Evolutionary conservation across 2,797 vertebrate species (phyloP).

Genomic region (Sparus aurata): DNA sequence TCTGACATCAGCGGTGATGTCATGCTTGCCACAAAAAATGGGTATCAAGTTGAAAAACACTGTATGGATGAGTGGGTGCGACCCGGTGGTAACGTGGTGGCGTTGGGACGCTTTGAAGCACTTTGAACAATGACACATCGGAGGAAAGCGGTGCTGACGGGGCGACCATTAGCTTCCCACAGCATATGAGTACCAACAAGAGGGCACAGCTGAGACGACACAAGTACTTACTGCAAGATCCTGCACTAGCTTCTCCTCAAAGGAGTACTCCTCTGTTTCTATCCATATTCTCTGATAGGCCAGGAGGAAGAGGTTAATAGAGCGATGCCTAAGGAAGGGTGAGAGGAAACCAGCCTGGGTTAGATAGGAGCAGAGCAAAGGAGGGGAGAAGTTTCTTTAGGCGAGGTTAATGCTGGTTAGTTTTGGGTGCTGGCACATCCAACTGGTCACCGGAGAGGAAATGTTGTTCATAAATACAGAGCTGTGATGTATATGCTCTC

Average conservation of each 20-base stretch:
- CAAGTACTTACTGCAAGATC: conserved; percentile 99
- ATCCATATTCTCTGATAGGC: conserved; percentile 99
- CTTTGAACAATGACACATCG: conserved; percentile 44
- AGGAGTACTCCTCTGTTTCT: conserved; percentile 99
- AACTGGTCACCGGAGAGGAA: conserved; percentile 86
- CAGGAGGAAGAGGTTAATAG: conserved; percentile 99
- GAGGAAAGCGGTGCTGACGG: conserved; percentile 31
- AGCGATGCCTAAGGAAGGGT: conserved; percentile 95
- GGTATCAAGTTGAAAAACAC: conserved; percentile 30
- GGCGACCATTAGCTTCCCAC: conserved; percentile 9
- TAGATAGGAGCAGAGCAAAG: conserved; percentile 83
- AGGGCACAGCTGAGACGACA: conserved; percentile 23
- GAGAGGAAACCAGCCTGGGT: conserved; percentile 92
- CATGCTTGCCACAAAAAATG: conserved; percentile 73
- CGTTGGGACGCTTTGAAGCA: conserved; percentile 39
- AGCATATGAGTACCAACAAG: conserved; percentile 28
- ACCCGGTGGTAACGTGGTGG: conserved; percentile 37
- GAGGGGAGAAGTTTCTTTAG: conserved; percentile 75
- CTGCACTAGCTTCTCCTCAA: conserved; percentile 99
- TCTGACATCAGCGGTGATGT: conserved; percentile 82
- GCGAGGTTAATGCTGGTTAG: conserved; percentile 85
- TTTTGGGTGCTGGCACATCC: conserved; percentile 86
- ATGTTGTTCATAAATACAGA: not conserved
- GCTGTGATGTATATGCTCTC: not conserved
- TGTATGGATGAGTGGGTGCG: conserved; percentile 40